These are phyloP conservation scores for Drosophila pegasa DNA, from an alignment of 2,888 invertebrate species.

Conservation along the genomic window DNA sequence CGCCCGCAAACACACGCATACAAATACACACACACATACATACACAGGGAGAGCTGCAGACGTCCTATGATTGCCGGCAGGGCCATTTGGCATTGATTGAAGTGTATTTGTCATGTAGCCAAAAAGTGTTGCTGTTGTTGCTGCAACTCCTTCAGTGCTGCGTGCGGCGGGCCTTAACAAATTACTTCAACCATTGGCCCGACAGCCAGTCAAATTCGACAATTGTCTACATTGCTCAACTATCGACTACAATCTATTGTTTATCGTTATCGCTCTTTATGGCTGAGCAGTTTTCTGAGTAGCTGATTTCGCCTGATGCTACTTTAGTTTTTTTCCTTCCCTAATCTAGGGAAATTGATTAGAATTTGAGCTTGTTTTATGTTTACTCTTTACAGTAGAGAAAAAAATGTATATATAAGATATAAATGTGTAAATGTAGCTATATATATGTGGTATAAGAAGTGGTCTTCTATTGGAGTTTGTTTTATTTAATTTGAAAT, in stretches of 20 bases:
- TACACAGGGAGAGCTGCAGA: conserved; percentile 39
- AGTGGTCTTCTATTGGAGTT: too few relatives aligned
- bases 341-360: neutral
- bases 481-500: too few relatives aligned
- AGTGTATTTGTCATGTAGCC: conserved; percentile 77
- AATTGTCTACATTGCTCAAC: conserved; percentile 53
- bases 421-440: too few relatives aligned
- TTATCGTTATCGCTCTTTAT: conserved; percentile 34
- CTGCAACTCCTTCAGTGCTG: conserved; percentile 44
- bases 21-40: conserved; percentile 14
- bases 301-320: neutral
- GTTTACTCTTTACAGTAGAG: too few relatives aligned
- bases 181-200: conserved; percentile 61
- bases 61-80: conserved; percentile 68
- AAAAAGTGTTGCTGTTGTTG: conserved; percentile 54
- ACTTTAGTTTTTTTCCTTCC: neutral
- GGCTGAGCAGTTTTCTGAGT: conserved; percentile 23
- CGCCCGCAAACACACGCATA: conserved; percentile 57
- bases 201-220: conserved; percentile 48
- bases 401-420: neutral
- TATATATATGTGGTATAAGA: too few relatives aligned
- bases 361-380: neutral
- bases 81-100: conserved; percentile 78
- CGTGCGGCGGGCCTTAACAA: conserved; percentile 45
- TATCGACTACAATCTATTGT: conserved; percentile 39